Conservation (phyloP, 2,113 vertebrate genomes). For the Rhineura floridana region DNA sequence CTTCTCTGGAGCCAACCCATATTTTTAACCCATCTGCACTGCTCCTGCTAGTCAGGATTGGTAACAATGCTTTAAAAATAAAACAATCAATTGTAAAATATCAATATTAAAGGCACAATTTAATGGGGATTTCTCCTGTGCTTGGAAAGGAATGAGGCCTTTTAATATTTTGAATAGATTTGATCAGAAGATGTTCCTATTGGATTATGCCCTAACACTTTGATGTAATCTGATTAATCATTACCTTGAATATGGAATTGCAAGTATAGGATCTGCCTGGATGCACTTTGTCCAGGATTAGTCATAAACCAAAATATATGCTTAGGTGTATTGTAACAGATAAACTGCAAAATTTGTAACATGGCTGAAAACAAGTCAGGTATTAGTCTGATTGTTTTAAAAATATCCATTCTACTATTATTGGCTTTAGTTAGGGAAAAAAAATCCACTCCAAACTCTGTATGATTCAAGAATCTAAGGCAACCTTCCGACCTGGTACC, state of each 20-base stretch:
- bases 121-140: background rate
- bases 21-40: background rate
- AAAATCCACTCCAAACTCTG: background rate
- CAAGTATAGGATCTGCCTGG: background rate
- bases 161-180: background rate
- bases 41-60: background rate
- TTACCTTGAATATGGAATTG: background rate
- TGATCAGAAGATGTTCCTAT: background rate
- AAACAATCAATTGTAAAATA: background rate
- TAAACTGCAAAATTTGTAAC: background rate
- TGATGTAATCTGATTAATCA: background rate
- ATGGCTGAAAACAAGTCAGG: background rate
- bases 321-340: background rate
- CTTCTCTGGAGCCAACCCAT: background rate
- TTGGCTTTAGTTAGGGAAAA: background rate
- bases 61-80: background rate
- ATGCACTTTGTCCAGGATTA: conserved; percentile 6
- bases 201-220: background rate
- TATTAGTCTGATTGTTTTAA: background rate
- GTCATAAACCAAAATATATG: conserved; percentile 17
- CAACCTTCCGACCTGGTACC: background rate
- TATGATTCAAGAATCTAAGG: background rate
- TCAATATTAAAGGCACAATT: background rate
- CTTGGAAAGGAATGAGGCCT: background rate
- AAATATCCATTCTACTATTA: background rate